Evolutionary conservation across 2,888 invertebrate genomes (phyloP).

Genomic region (Strigamia maritima): DNA sequence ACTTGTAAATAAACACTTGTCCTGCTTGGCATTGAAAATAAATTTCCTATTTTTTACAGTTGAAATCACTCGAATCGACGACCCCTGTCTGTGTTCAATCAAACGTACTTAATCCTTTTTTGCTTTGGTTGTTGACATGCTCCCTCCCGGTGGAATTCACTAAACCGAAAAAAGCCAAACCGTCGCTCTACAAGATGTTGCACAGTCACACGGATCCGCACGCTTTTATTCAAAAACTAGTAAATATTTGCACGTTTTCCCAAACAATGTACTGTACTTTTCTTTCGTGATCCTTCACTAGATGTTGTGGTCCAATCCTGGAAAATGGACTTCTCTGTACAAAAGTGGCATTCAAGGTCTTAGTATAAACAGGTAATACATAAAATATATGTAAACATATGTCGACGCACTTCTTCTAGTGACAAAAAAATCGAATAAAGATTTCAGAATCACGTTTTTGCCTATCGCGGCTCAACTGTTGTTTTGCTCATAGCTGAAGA

Average conservation of each 20-base stretch:
- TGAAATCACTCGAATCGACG: background rate
- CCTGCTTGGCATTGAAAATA: background rate
- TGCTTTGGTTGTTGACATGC: conserved; percentile 50
- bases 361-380: conserved; percentile 69
- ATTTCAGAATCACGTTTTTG: conserved; percentile 80
- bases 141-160: conserved; percentile 48
- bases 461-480: conserved; percentile 64
- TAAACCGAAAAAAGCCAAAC: conserved; percentile 33
- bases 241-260: conserved; percentile 36
- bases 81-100: background rate
- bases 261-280: too few relatives aligned
- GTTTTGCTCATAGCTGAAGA: conserved; percentile 58
- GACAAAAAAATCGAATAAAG: conserved; percentile 46
- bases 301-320: conserved; percentile 22
- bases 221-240: conserved; percentile 57
- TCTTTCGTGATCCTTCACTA: background rate
- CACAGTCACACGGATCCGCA: conserved; percentile 49
- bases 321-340: conserved; percentile 73
- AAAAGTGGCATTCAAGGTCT: conserved; percentile 78
- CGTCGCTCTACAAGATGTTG: conserved; percentile 25
- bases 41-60: background rate
- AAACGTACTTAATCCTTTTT: conserved; percentile 43
- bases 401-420: background rate
- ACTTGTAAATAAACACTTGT: too few relatives aligned
- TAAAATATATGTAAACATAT: background rate